A percentile compares a stretch with the other conserved stretches of the same genome.
These are phyloP conservation scores for Drosophila watanabei DNA, from an alignment of 1,140 invertebrate genomes.

Conservation along the genomic window DNA sequence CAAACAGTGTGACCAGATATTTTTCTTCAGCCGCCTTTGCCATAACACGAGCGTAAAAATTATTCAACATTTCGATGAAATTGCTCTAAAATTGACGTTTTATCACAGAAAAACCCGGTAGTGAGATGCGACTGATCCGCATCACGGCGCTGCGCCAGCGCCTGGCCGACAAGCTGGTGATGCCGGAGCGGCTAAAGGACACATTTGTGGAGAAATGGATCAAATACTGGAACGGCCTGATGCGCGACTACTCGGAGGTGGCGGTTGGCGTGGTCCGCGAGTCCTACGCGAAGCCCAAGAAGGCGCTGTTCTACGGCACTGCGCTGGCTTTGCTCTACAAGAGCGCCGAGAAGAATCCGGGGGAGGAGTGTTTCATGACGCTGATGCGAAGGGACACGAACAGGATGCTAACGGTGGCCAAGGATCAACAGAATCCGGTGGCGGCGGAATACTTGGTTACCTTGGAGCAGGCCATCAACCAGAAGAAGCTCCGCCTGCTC, in stretches of 20 bases:
- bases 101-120: conserved; percentile 33
- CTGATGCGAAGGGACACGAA: conserved; percentile 84
- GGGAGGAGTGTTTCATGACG: conserved; percentile 59
- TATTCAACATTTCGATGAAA: conserved; percentile 22
- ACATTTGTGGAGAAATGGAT: conserved; percentile 89
- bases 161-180: conserved; percentile 53
- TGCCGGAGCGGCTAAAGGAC: conserved; percentile 87
- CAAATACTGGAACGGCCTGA: conserved; percentile 88
- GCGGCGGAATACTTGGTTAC: conserved; percentile 89
- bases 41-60: conserved; percentile 1
- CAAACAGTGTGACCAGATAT: background rate
- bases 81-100: conserved; percentile 19
- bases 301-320: conserved; percentile 85
- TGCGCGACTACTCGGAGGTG: conserved; percentile 88
- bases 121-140: conserved; percentile 61
- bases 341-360: conserved; percentile 57
- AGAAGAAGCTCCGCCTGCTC: conserved; percentile 88
- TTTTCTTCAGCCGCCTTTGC: background rate
- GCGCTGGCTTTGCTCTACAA: conserved; percentile 48
- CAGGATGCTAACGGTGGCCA: conserved; percentile 89
- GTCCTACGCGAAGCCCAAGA: conserved; percentile 87
- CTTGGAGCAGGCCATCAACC: conserved; percentile 89
- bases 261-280: conserved; percentile 87
- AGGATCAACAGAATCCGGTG: conserved; percentile 89
- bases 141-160: conserved; percentile 62